A percentile compares a stretch with the other conserved stretches of the same genome.
Conservation (phyloP, 2,888 invertebrate genomes). For the Melinaea menophilus region DNA sequence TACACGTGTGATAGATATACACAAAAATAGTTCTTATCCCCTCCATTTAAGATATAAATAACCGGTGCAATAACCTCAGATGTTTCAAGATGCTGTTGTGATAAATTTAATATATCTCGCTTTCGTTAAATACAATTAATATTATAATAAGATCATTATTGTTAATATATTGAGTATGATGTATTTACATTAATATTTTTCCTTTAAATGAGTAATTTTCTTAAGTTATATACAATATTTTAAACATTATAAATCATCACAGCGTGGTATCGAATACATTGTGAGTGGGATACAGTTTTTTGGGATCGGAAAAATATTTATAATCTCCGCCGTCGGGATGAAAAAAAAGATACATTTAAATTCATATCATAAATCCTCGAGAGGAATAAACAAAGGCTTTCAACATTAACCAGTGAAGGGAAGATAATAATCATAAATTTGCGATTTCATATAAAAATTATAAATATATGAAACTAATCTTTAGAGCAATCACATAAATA, state of each 20-base stretch:
- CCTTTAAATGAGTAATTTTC: no score
- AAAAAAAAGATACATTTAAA: constrained; percentile 13
- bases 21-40: constrained; percentile 55
- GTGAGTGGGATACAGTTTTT: no score
- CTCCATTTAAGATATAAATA: constrained; percentile 54
- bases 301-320: no score
- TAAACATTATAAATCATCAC: no score
- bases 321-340: not conserved
- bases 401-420: constrained; percentile 39
- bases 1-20: constrained; percentile 63
- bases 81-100: constrained; percentile 47
- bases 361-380: constrained; percentile 21
- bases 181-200: no score
- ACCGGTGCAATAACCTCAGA: constrained; percentile 66
- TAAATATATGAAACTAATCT: constrained; percentile 52
- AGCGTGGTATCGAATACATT: no score
- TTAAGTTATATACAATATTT: no score
- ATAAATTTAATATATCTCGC: constrained; percentile 1
- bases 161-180: no score
- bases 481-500: constrained; percentile 71
- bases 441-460: constrained; percentile 67
- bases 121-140: no score
- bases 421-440: constrained; percentile 65
- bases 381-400: constrained; percentile 18
- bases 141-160: no score